phyloP scores from a whole-genome alignment of 1,140 invertebrate genomes.

The Ips typographus region DNA sequence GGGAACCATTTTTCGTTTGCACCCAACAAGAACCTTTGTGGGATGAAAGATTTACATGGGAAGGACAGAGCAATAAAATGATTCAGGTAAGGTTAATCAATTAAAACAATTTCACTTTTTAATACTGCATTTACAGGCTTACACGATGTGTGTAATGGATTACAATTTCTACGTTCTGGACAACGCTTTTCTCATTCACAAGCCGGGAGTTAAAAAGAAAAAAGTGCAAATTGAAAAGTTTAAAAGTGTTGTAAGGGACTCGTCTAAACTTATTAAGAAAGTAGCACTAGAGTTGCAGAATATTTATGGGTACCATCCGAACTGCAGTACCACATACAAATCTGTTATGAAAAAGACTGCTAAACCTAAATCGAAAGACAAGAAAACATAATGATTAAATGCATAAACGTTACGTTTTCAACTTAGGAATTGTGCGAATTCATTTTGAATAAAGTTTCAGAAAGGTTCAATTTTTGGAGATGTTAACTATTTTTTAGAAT shows the following conservation, averaged over 20 bases:
- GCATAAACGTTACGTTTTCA: no score
- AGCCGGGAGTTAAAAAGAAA: conserved; percentile 73
- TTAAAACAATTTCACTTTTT: background rate
- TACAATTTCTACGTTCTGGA: conserved; percentile 88
- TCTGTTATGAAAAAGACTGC: conserved; percentile 1
- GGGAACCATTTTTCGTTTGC: conserved; percentile 65
- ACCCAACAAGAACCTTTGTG: conserved; percentile 62
- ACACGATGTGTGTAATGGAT: conserved; percentile 79
- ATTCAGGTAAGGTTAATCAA: conserved; percentile 53
- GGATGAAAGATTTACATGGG: conserved; percentile 62
- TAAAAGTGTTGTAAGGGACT: conserved; percentile 13
- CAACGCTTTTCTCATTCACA: conserved; percentile 84
- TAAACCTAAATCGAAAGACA: background rate
- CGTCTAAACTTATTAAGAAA: conserved; percentile 15
- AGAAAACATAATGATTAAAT: background rate
- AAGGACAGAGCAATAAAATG: conserved; percentile 65
- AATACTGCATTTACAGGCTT: conserved; percentile 62
- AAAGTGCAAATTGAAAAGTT: conserved; percentile 36
- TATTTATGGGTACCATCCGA: conserved; percentile 23
- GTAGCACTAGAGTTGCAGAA: conserved; percentile 24
- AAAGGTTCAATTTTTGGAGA: no score
- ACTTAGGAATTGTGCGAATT: no score
- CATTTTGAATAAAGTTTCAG: no score
- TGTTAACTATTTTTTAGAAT: no score
- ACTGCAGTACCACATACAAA: conserved; percentile 11